phyloP scores from a whole-genome alignment of 2,113 vertebrate species.

The Equus quagga region DNA sequence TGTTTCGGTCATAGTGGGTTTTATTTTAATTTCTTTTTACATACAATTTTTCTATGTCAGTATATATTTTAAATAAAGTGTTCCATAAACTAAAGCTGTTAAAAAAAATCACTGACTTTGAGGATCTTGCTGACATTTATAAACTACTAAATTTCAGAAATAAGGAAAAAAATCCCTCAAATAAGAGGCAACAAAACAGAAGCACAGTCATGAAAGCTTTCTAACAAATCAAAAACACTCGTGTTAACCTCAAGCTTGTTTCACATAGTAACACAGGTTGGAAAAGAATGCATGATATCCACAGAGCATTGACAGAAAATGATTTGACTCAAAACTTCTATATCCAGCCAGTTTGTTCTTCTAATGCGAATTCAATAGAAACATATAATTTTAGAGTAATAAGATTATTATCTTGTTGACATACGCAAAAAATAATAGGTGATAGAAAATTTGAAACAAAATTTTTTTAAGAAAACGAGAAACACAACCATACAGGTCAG shows the following conservation, averaged over 20 bases:
- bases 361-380: neutral
- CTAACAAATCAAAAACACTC: neutral
- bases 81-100: neutral
- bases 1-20: neutral
- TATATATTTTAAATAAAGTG: neutral
- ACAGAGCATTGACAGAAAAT: neutral
- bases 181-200: neutral
- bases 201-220: neutral
- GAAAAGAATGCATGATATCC: neutral
- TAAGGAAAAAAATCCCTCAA: neutral
- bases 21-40: neutral
- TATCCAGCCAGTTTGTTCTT: neutral
- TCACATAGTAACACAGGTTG: neutral
- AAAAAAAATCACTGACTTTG: neutral
- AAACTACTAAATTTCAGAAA: neutral
- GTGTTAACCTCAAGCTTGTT: neutral
- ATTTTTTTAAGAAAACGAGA: neutral
- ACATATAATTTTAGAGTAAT: neutral
- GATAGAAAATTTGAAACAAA: neutral
- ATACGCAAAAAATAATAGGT: neutral
- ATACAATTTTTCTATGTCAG: neutral
- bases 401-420: neutral
- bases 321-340: neutral
- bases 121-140: neutral
- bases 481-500: neutral